These are phyloP conservation scores for Hyposoter dolosus DNA, from an alignment of 2,888 invertebrate species.

Conservation along the genomic window DNA sequence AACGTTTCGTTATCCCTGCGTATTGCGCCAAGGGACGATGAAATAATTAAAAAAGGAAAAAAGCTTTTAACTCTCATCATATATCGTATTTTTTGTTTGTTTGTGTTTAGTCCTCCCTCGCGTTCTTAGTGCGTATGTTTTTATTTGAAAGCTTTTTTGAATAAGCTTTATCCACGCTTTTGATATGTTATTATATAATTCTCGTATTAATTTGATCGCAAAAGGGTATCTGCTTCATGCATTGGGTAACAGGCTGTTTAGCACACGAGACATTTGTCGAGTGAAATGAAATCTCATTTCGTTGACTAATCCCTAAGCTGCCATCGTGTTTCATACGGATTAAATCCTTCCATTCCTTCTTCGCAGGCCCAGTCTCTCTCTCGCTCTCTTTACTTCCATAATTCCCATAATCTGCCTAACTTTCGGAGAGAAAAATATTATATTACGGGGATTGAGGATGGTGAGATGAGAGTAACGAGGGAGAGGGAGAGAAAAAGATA, in stretches of 20 bases:
- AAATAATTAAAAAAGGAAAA: neutral
- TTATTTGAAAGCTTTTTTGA: neutral
- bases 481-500: constrained; percentile 10
- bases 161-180: neutral
- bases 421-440: constrained; percentile 74
- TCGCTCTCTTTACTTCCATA: constrained; percentile 70
- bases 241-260: constrained; percentile 51
- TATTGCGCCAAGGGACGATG: neutral
- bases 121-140: neutral
- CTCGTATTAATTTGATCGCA: constrained; percentile 16
- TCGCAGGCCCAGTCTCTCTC: constrained; percentile 6
- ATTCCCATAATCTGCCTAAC: constrained; percentile 77
- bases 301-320: constrained; percentile 76
- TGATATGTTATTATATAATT: neutral
- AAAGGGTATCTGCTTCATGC: constrained; percentile 12
- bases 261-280: constrained; percentile 69
- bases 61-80: neutral
- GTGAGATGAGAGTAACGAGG: constrained; percentile 6
- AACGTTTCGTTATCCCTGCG: neutral
- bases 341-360: constrained; percentile 74
- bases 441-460: constrained; percentile 66
- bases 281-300: constrained; percentile 73
- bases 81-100: neutral
- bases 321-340: constrained; percentile 78
- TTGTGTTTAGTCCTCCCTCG: neutral